Conservation (phyloP, 2,888 invertebrate genomes). For the Drosophila percnosoma region DNA sequence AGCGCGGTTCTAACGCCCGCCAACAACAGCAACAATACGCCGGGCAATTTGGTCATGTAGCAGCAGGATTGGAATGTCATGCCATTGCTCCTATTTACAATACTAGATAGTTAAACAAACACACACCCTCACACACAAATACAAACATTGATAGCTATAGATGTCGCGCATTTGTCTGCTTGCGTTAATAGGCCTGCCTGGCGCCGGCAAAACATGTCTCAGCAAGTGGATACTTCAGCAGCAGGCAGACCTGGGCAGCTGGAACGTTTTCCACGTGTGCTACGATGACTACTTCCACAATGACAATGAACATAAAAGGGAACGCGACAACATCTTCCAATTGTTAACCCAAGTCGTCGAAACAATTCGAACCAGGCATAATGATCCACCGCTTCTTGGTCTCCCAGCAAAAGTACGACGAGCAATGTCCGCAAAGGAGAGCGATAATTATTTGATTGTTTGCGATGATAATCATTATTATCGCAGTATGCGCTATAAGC, state of each 20-base stretch:
- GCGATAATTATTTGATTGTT: conserved; percentile 66
- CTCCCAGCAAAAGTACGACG: conserved; percentile 15
- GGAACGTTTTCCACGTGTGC: conserved; percentile 77
- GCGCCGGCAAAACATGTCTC: conserved; percentile 80
- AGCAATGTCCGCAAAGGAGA: not conserved
- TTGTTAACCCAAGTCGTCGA: conserved; percentile 52
- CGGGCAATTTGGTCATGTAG: conserved; percentile 55
- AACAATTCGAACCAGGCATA: conserved; percentile 20
- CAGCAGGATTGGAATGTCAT: conserved; percentile 42
- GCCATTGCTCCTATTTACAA: conserved; percentile 58
- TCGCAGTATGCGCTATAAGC: conserved; percentile 82
- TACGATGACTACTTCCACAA: conserved; percentile 74
- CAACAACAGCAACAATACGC: conserved; percentile 2
- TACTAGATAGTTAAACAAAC: conserved; percentile 61
- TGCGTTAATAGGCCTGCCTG: conserved; percentile 82
- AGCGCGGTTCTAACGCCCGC: conserved; percentile 46
- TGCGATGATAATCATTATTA: conserved; percentile 84
- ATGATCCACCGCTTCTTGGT: not conserved
- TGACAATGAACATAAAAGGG: conserved; percentile 47
- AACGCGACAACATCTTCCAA: conserved; percentile 62
- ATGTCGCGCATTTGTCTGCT: conserved; percentile 80
- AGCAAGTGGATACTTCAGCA: conserved; percentile 62
- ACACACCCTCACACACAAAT: conserved; percentile 16
- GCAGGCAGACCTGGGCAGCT: conserved; percentile 15
- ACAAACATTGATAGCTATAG: conserved; percentile 7